These are phyloP conservation scores for Rhyacophila brunnea DNA, from an alignment of 1,140 invertebrate species.

Conservation along the genomic window DNA sequence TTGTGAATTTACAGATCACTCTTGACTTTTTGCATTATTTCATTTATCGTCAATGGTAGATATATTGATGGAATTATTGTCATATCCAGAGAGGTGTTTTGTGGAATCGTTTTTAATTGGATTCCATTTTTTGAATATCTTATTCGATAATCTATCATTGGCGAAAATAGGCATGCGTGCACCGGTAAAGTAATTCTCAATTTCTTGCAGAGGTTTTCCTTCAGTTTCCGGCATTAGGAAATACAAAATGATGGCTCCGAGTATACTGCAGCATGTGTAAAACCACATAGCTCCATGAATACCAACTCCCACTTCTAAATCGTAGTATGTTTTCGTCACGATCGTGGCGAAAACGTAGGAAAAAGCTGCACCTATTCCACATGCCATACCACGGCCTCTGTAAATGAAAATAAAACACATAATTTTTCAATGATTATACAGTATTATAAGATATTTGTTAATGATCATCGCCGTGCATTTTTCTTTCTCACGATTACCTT, in stretches of 20 bases:
- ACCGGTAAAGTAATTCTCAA: slow-evolving; percentile 61
- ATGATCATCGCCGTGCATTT: too few relatives aligned
- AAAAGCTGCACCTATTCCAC: slow-evolving; percentile 56
- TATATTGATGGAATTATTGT: slow-evolving; percentile 2
- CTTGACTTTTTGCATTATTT: too few relatives aligned
- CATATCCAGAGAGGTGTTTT: not conserved
- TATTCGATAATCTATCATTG: slow-evolving; percentile 43
- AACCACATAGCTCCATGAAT: slow-evolving; percentile 61
- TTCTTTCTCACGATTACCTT: too few relatives aligned
- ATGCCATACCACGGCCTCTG: slow-evolving; percentile 58
- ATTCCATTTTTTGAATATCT: slow-evolving; percentile 8
- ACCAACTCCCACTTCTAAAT: slow-evolving; percentile 51
- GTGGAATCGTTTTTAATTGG: not conserved
- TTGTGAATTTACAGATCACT: too few relatives aligned
- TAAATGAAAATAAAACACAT: slow-evolving; percentile 35
- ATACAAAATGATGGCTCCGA: slow-evolving; percentile 61
- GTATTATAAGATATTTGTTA: too few relatives aligned
- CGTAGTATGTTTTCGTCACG: slow-evolving; percentile 61
- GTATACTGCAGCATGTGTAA: slow-evolving; percentile 58
- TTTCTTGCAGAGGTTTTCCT: slow-evolving; percentile 72
- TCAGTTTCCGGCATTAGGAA: slow-evolving; percentile 79
- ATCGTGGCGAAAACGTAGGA: slow-evolving; percentile 63
- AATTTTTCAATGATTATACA: too few relatives aligned
- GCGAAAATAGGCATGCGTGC: slow-evolving; percentile 43
- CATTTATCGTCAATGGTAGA: slow-evolving; percentile 7